Base-by-base conservation (phyloP, 2,888 invertebrate species). In the Ochropleura plecta region DNA sequence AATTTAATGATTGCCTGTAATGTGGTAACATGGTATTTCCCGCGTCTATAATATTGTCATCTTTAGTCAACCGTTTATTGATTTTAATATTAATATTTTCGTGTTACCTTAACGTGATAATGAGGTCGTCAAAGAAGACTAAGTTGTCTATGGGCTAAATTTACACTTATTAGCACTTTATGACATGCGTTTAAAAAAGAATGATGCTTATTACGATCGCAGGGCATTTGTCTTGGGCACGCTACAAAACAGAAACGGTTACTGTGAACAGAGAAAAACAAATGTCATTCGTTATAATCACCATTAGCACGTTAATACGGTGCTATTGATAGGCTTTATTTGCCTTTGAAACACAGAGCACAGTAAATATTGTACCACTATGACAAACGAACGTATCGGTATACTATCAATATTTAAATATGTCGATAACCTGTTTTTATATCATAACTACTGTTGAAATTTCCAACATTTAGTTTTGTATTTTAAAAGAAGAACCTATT, bases 51-150 rank as follows among this genome's bases (percentile, higher is more conserved):
- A 65, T 30, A 30, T 60, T 53, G 18, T 53, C 44, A 79, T 63
- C 48, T 70, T 14, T 5, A 42, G n/a, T 48, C 51, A 40, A 60
- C 46, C n/a, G 7, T 62, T 30, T 73, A 79, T 55, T 70, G 40
- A 60, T 60, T 60, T 9, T 9, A 49, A 44, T 20, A n/a, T 46
- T 42, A 53, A 76, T 60, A 57, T 63, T 57, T 20, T 3, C 55
- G 8, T n/a, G 9, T 49, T 53, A 2, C 3, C 9, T 14, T 14
- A 16, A 42, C 14, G 10, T 44, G 70, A 9, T 78, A 69, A 69
- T 63, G 20, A 20, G 12, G 14, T 20, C 7, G 4, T 18, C 42
- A n/a, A 72, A 18, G 18, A 40, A 20, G 16, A 0, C 2, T 18
- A 6, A 16, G 4, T 4, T 57, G 1, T 68, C 20, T 30, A 0